Evolutionary conservation across 2,797 vertebrate genomes (phyloP).

Genomic region (Fistularia commersonii): DNA sequence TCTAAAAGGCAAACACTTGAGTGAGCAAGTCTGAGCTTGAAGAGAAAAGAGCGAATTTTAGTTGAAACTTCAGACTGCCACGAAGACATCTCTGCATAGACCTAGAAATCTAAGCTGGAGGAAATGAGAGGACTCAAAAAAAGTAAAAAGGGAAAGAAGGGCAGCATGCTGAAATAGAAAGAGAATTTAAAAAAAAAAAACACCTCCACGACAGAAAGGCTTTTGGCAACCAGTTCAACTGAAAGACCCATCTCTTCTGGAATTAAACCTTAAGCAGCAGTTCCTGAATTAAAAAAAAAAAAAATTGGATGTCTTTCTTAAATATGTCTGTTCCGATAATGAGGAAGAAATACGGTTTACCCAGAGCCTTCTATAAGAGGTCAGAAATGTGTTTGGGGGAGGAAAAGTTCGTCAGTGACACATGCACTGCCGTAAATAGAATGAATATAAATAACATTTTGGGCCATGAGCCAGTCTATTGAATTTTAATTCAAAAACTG

Average conservation of each 20-base stretch:
- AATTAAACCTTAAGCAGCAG: not conserved
- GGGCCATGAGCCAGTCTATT: conserved; percentile 34
- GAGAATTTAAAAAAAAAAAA: conserved; percentile 9
- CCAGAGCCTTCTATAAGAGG: conserved; percentile 41
- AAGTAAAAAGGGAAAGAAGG: conserved; percentile 10
- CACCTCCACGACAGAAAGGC: conserved; percentile 23
- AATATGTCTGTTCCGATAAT: conserved; percentile 2
- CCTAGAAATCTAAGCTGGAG: conserved; percentile 55
- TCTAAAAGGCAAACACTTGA: conserved; percentile 73
- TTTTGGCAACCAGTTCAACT: conserved; percentile 41
- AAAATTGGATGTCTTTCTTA: not conserved
- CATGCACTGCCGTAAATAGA: conserved; percentile 42
- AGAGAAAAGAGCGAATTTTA: conserved; percentile 7
- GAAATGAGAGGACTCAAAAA: conserved; percentile 21
- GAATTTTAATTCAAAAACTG: conserved; percentile 3
- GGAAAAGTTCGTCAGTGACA: conserved; percentile 12
- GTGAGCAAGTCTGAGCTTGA: conserved; percentile 32
- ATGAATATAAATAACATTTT: conserved; percentile 26
- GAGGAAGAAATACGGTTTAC: conserved; percentile 34
- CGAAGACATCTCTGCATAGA: conserved; percentile 47
- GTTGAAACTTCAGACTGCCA: conserved; percentile 42
- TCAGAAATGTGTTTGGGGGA: conserved; percentile 20
- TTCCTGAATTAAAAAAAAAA: too few species aligned
- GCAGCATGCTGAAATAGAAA: conserved; percentile 43
- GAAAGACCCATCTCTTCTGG: not conserved